phyloP scores from a whole-genome alignment of 37 sponge, comb jelly and placozoan genomes.

The Agelas oroides region DNA sequence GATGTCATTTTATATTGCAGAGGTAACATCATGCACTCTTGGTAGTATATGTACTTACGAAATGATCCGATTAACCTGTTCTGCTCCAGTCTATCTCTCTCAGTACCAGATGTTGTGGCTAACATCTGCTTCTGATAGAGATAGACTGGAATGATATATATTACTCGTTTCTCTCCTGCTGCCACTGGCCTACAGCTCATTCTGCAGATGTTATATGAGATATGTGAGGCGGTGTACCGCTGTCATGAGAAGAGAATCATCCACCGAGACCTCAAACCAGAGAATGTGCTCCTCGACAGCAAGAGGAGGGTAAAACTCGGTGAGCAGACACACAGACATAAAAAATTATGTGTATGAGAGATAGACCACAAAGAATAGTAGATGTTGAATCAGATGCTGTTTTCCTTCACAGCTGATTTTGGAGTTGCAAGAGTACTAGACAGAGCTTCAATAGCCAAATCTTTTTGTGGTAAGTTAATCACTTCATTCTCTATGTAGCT shows the following conservation, averaged over 20 bases:
- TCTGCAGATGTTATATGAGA: slow-evolving; percentile 86
- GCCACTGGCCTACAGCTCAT: slow-evolving; percentile 57
- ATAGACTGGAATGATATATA: too few species aligned
- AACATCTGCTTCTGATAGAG: too few species aligned
- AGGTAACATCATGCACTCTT: too few species aligned
- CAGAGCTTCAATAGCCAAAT: slow-evolving; percentile 49
- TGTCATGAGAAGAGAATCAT: slow-evolving; percentile 88
- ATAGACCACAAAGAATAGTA: neutral
- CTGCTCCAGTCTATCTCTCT: too few species aligned
- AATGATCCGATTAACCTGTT: too few species aligned
- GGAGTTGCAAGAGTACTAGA: slow-evolving; percentile 82
- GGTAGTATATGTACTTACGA: too few species aligned
- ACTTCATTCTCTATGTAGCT: too few species aligned
- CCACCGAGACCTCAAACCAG: slow-evolving; percentile 94
- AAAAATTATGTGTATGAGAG: too few species aligned
- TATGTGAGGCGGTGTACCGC: slow-evolving; percentile 84
- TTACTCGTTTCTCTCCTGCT: too few species aligned
- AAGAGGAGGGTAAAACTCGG: slow-evolving; percentile 83
- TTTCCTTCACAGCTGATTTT: slow-evolving; percentile 73
- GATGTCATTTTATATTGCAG: too few species aligned
- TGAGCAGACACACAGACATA: neutral
- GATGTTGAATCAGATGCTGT: neutral
- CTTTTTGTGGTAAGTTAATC: slow-evolving; percentile 79
- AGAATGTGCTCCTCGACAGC: slow-evolving; percentile 84
- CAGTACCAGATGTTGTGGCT: too few species aligned